Evolutionary conservation across 2,888 invertebrate genomes (phyloP).

Genomic region (Andrena flavipes): DNA sequence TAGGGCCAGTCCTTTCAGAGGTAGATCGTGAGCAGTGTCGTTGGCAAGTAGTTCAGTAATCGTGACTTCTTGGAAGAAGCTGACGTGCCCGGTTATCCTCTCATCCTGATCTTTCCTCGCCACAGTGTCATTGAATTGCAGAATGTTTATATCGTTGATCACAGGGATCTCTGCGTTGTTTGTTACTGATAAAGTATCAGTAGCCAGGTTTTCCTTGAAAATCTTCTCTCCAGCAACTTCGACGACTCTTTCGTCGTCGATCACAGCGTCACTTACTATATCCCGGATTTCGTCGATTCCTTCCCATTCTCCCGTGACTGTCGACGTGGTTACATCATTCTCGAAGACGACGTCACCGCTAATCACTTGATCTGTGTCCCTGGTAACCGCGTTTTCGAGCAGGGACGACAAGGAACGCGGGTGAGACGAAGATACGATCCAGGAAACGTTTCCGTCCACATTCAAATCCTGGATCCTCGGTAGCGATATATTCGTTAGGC

Average conservation of each 20-base stretch:
- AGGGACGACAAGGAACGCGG: slow-evolving; percentile 67
- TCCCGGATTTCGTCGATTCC: slow-evolving; percentile 57
- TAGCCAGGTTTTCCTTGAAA: slow-evolving; percentile 66
- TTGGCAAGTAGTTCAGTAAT: slow-evolving; percentile 64
- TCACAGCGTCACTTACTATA: slow-evolving; percentile 71
- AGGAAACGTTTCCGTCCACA: slow-evolving; percentile 73
- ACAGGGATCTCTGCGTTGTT: slow-evolving; percentile 64
- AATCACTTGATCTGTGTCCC: slow-evolving; percentile 70
- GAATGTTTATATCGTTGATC: slow-evolving; percentile 71
- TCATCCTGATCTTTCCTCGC: slow-evolving; percentile 66
- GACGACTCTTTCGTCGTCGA: slow-evolving; percentile 42
- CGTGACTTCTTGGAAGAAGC: slow-evolving; percentile 65
- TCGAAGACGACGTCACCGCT: slow-evolving; percentile 58
- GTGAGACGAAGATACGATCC: slow-evolving; percentile 57
- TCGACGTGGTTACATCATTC: slow-evolving; percentile 43
- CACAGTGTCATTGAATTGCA: slow-evolving; percentile 72
- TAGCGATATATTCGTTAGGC: slow-evolving; percentile 55
- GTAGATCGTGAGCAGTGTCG: slow-evolving; percentile 60
- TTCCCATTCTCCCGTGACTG: slow-evolving; percentile 24
- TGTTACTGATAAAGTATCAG: slow-evolving; percentile 61
- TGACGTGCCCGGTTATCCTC: slow-evolving; percentile 57
- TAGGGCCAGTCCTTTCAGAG: slow-evolving; percentile 60
- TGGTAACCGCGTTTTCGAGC: slow-evolving; percentile 74
- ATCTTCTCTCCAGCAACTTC: slow-evolving; percentile 70
- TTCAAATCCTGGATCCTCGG: slow-evolving; percentile 58